phyloP scores from a whole-genome alignment of 2,797 vertebrate genomes.

The Pipistrellus pipistrellus region DNA sequence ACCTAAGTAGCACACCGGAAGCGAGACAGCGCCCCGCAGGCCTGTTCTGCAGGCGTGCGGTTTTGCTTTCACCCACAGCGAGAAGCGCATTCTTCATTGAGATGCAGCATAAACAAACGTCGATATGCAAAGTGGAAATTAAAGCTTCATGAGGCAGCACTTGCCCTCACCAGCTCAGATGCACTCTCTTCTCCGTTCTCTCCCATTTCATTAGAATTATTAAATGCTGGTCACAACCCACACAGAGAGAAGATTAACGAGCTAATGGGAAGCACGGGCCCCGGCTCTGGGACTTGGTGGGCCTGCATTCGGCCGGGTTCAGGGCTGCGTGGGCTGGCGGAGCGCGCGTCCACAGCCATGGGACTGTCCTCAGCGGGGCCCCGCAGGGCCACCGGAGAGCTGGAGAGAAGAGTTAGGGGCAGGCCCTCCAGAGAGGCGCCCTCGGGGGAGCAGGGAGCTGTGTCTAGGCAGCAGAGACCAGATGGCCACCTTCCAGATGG shows the following conservation, averaged over 20 bases:
- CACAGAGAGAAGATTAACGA: background rate
- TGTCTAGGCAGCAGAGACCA: background rate
- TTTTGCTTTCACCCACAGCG: background rate
- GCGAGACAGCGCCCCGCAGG: background rate
- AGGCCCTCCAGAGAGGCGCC: background rate
- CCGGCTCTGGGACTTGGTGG: rapidly evolving
- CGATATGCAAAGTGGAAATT: background rate
- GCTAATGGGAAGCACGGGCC: background rate
- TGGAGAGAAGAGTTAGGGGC: background rate
- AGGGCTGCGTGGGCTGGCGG: background rate
- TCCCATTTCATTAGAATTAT: conserved; percentile 13
- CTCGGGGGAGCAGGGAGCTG: rapidly evolving
- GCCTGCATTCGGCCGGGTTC: rapidly evolving
- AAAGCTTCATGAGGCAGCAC: background rate
- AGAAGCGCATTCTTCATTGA: background rate
- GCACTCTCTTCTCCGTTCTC: background rate
- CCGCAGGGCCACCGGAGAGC: rapidly evolving
- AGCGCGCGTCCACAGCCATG: rapidly evolving
- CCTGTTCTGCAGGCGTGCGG: background rate
- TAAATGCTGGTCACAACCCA: background rate
- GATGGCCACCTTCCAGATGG: background rate
- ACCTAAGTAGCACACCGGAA: background rate
- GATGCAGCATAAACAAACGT: background rate
- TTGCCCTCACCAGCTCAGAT: background rate
- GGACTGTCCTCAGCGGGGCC: background rate